Percentiles rank a stretch among this genome's conserved stretches.
Conservation (phyloP, 2,888 invertebrate species). For the Gisinianus flammeolus region DNA sequence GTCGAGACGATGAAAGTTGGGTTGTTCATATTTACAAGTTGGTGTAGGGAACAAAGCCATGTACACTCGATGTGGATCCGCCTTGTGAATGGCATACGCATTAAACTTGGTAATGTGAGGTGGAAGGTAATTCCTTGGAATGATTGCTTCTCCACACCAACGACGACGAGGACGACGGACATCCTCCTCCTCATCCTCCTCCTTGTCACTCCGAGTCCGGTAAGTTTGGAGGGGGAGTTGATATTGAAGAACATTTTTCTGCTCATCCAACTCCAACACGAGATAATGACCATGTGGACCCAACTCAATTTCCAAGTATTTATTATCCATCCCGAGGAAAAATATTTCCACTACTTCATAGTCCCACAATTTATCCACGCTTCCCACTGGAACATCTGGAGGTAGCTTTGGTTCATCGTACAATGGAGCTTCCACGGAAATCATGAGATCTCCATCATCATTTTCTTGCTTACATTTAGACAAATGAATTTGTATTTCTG, state of each 20-base stretch:
- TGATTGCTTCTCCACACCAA: constrained; percentile 47
- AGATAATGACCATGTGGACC: constrained; percentile 52
- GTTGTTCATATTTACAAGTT: constrained; percentile 30
- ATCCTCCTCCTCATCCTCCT: not conserved
- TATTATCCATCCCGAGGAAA: constrained; percentile 41
- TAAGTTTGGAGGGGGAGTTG: not conserved
- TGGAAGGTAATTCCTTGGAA: constrained; percentile 50
- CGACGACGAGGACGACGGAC: not conserved
- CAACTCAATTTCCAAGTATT: constrained; percentile 52
- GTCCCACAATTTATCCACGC: constrained; percentile 47
- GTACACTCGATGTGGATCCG: constrained; percentile 45
- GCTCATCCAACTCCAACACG: not conserved
- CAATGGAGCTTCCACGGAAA: constrained; percentile 47
- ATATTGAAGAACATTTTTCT: not conserved
- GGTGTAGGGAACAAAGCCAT: constrained; percentile 51
- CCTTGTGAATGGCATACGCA: constrained; percentile 53
- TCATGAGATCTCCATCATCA: constrained; percentile 17
- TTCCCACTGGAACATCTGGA: constrained; percentile 27
- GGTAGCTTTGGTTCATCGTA: constrained; percentile 48
- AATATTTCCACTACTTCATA: constrained; percentile 56
- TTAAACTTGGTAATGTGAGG: constrained; percentile 45
- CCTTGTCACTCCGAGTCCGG: not conserved
- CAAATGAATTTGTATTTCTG: not conserved
- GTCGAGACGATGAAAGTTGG: constrained; percentile 51
- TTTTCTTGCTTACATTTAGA: not conserved